Percentiles rank a stretch among this genome's conserved stretches.
phyloP scores from a whole-genome alignment of 2,113 vertebrate species.

The Aix galericulata region DNA sequence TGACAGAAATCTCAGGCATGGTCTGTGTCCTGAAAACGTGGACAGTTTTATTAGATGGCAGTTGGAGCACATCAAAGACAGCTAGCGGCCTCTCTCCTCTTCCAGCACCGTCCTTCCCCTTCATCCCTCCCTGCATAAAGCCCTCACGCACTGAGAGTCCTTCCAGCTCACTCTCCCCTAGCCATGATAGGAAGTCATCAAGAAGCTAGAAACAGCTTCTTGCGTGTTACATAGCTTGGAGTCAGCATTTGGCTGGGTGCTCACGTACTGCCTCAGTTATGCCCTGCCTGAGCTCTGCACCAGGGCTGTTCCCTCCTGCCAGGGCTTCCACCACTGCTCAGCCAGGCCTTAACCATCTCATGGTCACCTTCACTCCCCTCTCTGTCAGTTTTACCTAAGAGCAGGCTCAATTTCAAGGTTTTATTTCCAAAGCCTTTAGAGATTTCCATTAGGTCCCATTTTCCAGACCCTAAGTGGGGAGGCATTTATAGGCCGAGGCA shows the following conservation, averaged over 20 bases:
- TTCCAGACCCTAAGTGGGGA: background rate
- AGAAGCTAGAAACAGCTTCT: background rate
- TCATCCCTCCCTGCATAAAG: background rate
- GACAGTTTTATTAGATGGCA: slow-evolving; percentile 27
- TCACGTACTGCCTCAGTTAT: background rate
- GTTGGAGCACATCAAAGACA: slow-evolving; percentile 21
- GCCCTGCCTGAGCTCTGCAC: background rate
- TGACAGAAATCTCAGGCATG: slow-evolving; percentile 38
- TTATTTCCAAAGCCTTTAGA: background rate
- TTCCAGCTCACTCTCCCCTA: background rate
- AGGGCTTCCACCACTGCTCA: background rate
- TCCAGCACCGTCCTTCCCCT: background rate
- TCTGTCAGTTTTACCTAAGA: background rate
- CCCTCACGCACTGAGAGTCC: background rate
- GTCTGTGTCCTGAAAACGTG: slow-evolving; percentile 21
- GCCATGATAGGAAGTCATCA: background rate
- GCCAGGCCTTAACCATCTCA: background rate
- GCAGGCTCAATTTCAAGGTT: background rate
- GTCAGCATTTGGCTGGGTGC: background rate
- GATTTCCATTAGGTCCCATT: background rate
- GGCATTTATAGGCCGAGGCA: background rate
- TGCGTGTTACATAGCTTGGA: background rate
- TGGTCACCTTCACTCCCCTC: background rate
- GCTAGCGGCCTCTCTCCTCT: background rate
- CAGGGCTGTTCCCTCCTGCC: background rate